phyloP scores from a whole-genome alignment of 2,797 vertebrate genomes.

The Mormyrus proboscirostris region DNA sequence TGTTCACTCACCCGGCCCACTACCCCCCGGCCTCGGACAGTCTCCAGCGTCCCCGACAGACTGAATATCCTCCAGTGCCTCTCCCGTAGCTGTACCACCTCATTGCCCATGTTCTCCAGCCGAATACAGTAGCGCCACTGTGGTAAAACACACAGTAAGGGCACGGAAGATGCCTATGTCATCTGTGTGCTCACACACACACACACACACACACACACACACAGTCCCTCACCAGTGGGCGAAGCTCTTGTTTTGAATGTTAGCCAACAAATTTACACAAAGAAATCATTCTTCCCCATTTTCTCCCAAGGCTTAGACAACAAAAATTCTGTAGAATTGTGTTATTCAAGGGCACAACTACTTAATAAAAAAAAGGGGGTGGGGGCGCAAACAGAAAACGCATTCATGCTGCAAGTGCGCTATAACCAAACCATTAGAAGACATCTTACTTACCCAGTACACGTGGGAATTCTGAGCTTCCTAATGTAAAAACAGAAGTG shows the following conservation, averaged over 20 bases:
- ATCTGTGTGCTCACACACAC: not conserved
- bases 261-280: not conserved
- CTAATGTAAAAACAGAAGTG: slow-evolving; percentile 50
- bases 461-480: slow-evolving; percentile 98
- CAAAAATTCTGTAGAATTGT: not conserved
- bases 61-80: slow-evolving; percentile 98
- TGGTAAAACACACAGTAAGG: not conserved
- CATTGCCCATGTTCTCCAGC: slow-evolving; percentile 85
- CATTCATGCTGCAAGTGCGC: not conserved
- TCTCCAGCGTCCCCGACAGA: slow-evolving; percentile 92
- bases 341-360: not conserved
- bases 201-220: not conserved
- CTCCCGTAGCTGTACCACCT: slow-evolving; percentile 91
- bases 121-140: slow-evolving; percentile 98
- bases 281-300: not conserved
- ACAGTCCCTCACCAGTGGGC: not conserved
- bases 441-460: slow-evolving; percentile 83
- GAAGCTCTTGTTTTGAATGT: not conserved
- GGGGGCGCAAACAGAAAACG: not conserved
- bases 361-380: not conserved
- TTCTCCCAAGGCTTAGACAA: not conserved
- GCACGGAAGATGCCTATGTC: not conserved
- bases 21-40: slow-evolving; percentile 86
- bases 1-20: slow-evolving; percentile 78
- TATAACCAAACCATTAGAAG: not conserved